Evolutionary conservation across 2,797 vertebrate species (phyloP).

Genomic region (Artibeus jamaicensis): DNA sequence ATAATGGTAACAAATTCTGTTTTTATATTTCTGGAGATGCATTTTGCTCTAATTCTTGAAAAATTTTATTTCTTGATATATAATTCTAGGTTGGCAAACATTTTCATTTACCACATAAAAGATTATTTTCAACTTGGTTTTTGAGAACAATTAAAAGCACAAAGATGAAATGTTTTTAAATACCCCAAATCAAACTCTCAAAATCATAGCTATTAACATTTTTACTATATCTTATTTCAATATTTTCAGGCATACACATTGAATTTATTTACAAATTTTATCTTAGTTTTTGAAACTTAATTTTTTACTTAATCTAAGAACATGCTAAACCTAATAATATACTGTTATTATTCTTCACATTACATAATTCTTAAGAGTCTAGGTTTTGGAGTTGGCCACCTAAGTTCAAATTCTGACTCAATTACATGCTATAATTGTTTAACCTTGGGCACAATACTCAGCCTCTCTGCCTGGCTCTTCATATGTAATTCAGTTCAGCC

Average conservation of each 20-base stretch:
- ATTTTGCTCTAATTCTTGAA: background rate
- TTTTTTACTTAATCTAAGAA: background rate
- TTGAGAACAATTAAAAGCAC: slow-evolving; percentile 1
- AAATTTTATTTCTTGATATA: background rate
- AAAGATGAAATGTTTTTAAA: background rate
- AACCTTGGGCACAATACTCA: background rate
- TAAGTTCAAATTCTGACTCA: background rate
- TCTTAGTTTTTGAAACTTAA: background rate
- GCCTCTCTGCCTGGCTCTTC: background rate
- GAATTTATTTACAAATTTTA: background rate
- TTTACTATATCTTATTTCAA: background rate
- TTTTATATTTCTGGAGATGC: background rate
- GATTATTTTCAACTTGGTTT: background rate
- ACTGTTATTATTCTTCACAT: background rate
- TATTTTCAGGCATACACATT: background rate
- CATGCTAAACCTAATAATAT: background rate
- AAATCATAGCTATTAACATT: background rate
- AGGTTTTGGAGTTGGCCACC: background rate
- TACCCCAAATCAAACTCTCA: background rate
- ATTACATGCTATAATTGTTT: background rate
- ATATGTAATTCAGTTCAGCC: background rate
- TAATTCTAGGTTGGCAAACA: background rate
- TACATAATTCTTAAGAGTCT: background rate
- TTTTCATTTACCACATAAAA: background rate
- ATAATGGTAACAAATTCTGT: background rate